phyloP scores from a whole-genome alignment of 2,888 invertebrate genomes.

The Chrysina gloriosa region DNA sequence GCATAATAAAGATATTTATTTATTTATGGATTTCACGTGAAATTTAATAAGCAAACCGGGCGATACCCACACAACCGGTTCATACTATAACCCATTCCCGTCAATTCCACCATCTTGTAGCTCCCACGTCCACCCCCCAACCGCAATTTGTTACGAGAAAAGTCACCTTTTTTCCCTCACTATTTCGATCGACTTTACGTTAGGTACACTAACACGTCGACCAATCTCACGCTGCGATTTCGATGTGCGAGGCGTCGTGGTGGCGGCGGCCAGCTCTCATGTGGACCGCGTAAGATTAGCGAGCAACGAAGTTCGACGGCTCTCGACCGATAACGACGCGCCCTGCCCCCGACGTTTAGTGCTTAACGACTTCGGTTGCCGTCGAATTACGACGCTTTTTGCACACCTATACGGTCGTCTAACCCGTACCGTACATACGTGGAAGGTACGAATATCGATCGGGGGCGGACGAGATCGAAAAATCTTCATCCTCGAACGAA shows the following conservation, averaged over 20 bases:
- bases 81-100: not conserved
- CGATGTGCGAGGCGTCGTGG: not conserved
- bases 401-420: slow-evolving; percentile 10
- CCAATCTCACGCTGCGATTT: slow-evolving; percentile 4
- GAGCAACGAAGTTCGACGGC: slow-evolving; percentile 53
- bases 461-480: not conserved
- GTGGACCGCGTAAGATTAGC: slow-evolving; percentile 23
- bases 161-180: slow-evolving; percentile 33
- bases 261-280: not conserved
- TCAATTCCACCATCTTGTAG: no score
- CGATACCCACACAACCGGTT: no score
- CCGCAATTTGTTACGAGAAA: slow-evolving; percentile 37
- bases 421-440: not conserved
- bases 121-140: slow-evolving; percentile 29
- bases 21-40: no score
- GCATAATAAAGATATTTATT: no score
- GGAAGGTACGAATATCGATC: no score
- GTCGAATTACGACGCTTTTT: slow-evolving; percentile 54
- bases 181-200: slow-evolving; percentile 35
- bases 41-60: no score
- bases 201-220: slow-evolving; percentile 18
- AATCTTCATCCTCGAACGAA: not conserved
- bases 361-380: slow-evolving; percentile 57
- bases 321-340: slow-evolving; percentile 56
- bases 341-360: slow-evolving; percentile 56